These are phyloP conservation scores for Miichthys miiuy DNA, from an alignment of 2,797 vertebrate species.

Conservation along the genomic window DNA sequence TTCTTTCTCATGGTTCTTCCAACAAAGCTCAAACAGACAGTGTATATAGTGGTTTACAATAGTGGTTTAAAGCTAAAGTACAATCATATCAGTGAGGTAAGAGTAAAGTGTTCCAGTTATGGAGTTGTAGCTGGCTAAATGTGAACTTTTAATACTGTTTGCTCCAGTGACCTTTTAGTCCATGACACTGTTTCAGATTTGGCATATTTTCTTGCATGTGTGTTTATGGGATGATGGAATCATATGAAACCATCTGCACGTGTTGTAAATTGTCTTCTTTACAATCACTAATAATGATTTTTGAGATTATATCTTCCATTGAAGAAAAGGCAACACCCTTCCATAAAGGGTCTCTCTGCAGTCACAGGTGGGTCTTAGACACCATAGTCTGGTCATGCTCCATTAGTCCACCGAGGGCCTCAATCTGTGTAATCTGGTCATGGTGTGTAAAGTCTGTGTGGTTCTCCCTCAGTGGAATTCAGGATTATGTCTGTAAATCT, in stretches of 20 bases:
- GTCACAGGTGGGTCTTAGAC: conserved; percentile 42
- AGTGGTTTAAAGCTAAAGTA: too few relatives aligned
- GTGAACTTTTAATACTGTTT: too few relatives aligned
- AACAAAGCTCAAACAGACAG: too few relatives aligned
- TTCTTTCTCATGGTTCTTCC: too few relatives aligned
- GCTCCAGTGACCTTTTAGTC: too few relatives aligned
- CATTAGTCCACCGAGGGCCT: conserved; percentile 70
- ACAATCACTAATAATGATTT: not conserved
- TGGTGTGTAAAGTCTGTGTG: conserved; percentile 69
- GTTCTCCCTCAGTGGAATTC: conserved; percentile 78
- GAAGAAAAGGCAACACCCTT: not conserved
- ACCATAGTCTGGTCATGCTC: conserved; percentile 74
- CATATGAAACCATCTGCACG: not conserved
- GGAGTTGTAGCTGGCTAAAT: too few relatives aligned
- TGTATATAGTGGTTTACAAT: too few relatives aligned
- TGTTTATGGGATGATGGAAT: too few relatives aligned
- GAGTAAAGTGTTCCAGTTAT: too few relatives aligned
- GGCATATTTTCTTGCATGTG: not conserved
- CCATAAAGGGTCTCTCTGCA: not conserved
- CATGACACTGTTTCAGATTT: not conserved
- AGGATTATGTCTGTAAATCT: conserved; percentile 79
- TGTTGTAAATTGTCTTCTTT: not conserved
- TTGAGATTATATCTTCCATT: not conserved
- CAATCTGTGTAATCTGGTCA: conserved; percentile 77
- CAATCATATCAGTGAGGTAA: too few relatives aligned